Evolutionary conservation across 2,797 vertebrate genomes (phyloP), one percentile per base, ranked within the genome.

Genomic region (Schizothorax lantsangensis): DNA sequence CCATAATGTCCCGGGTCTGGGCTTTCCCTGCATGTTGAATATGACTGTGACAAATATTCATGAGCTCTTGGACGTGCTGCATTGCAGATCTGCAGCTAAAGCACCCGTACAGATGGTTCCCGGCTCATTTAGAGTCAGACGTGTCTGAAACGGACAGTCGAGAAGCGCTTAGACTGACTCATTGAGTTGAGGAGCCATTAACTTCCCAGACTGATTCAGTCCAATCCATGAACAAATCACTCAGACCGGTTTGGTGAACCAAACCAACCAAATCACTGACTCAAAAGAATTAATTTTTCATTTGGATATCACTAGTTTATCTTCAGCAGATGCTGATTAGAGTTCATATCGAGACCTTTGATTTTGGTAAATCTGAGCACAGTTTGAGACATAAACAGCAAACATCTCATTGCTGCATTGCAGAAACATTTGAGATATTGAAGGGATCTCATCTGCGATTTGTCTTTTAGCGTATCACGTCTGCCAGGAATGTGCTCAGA

Each of bases 401-500:
- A 19, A 77, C 69, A 72, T 73, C 71, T 79, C 26, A 36, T 57
- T 33, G 9, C 23, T 78, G 52, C 30, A 23, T 2, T 30, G 74
- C 38, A 43, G 54, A 79, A 49, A 21, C 23, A 33, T 23, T 4
- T 45, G 59, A 19, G 40, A 30, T 19, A 12, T 47, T 40, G 23
- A 69, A 59, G 43, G 5, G 2, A 33, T 68, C 79, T 47, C 40
- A 23, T 81, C 17, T 19, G 79, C 2, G n/a, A 30, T 21, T 45
- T 81, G 45, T 66, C 38, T 21, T 33, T 2, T 33, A 68, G 0
- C 4, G 62, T 45, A 45, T 33, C 54, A 5, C 6, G 6, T 30
- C 54, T 9, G 15, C 54, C 54, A 64, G 23, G 84, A 71, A 79
- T 79, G 45, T 33, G 74, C 15, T 69, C 45, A 66, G 82, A 49